Conservation (phyloP, 2,113 vertebrate species). For the Chionodraco myersi region DNA sequence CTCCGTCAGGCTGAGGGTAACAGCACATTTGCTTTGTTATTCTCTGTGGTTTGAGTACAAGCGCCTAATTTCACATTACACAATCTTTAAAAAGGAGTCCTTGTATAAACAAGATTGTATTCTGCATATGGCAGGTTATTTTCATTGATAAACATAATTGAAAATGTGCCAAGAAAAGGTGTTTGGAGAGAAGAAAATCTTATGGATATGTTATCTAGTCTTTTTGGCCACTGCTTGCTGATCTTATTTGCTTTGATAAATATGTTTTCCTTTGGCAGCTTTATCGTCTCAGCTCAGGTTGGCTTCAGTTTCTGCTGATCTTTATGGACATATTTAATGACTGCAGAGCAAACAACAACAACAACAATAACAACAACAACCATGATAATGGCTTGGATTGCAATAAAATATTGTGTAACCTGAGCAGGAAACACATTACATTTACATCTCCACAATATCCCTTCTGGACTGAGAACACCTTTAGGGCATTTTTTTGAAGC, state of each 20-base stretch:
- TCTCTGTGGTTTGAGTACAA: neutral
- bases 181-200: neutral
- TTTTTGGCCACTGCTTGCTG: neutral
- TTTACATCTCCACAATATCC: neutral
- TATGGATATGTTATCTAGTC: neutral
- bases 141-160: neutral
- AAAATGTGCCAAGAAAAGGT: conserved; percentile 3
- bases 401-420: conserved; percentile 22
- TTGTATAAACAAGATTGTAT: neutral
- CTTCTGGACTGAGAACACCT: neutral
- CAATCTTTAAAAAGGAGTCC: too few species aligned
- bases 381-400: neutral
- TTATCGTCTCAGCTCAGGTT: neutral
- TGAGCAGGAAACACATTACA: neutral
- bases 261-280: conserved; percentile 13
- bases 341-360: neutral
- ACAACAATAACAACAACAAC: neutral
- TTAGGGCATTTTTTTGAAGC: neutral
- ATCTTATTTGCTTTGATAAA: neutral
- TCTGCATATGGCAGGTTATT: neutral
- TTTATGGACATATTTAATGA: neutral
- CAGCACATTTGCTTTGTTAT: too few species aligned
- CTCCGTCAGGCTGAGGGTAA: neutral
- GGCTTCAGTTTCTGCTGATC: neutral
- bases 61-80: neutral